These are phyloP conservation scores for Napeogenes sylphis DNA, from an alignment of 2,888 invertebrate genomes.

Conservation along the genomic window DNA sequence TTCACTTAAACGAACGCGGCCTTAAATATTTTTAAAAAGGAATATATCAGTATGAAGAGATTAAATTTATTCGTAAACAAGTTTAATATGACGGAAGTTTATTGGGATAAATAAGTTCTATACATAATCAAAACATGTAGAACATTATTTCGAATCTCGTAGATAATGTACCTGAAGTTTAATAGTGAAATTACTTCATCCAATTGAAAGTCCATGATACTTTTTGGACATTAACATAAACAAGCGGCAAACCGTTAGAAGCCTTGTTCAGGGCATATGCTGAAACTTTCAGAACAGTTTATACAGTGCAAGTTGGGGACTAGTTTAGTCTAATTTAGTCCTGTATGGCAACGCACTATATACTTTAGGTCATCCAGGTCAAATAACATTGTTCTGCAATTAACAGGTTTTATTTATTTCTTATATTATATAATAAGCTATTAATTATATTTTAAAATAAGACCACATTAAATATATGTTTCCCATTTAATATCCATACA, in stretches of 20 bases:
- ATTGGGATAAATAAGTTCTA: too few relatives aligned
- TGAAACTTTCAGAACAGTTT: conserved; percentile 5
- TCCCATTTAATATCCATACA: neutral
- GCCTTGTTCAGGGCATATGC: conserved; percentile 19
- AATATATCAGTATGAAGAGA: neutral
- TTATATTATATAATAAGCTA: neutral
- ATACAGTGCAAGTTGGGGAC: conserved; percentile 4
- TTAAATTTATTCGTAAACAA: too few relatives aligned
- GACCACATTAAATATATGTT: neutral
- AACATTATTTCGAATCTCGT: too few relatives aligned
- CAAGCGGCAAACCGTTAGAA: conserved; percentile 18
- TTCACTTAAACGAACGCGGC: neutral
- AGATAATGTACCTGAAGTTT: too few relatives aligned
- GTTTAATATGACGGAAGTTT: too few relatives aligned
- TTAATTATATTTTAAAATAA: neutral
- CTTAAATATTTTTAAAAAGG: neutral
- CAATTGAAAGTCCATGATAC: neutral
- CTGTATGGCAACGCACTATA: neutral
- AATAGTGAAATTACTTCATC: neutral
- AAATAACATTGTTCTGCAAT: too few relatives aligned
- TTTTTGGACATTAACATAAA: conserved; percentile 17
- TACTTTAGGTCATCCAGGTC: conserved; percentile 2
- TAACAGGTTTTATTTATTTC: too few relatives aligned
- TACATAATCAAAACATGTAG: too few relatives aligned
- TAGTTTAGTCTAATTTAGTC: conserved; percentile 4